Percentiles rank a stretch among this genome's conserved stretches.
phyloP scores from a whole-genome alignment of 2,888 invertebrate species.

The Mimachlamys varia region DNA sequence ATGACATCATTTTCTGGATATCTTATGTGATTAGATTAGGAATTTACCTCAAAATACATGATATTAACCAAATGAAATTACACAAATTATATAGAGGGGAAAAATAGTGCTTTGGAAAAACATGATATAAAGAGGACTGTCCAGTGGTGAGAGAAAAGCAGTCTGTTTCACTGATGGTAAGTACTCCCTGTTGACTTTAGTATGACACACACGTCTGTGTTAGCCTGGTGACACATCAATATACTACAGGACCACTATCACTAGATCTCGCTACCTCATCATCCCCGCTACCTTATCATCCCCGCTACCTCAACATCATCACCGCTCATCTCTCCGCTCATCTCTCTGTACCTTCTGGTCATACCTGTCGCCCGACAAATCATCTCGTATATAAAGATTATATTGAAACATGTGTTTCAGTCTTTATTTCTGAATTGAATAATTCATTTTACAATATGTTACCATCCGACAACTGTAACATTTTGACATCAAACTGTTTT shows the following conservation, averaged over 20 bases:
- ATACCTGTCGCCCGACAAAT: background rate
- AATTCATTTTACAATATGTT: background rate
- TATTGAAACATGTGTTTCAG: background rate
- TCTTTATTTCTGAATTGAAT: background rate
- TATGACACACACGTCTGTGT: background rate
- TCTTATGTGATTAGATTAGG: too few species aligned
- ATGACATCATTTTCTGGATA: too few species aligned
- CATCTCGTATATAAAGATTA: background rate
- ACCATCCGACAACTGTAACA: background rate
- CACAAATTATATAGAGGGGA: too few species aligned
- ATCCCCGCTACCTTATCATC: background rate
- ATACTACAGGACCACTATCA: background rate
- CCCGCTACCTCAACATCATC: background rate
- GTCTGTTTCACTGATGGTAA: background rate
- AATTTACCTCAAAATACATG: too few species aligned
- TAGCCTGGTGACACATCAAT: slow-evolving; percentile 1
- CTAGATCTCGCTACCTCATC: background rate
- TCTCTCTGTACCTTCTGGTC: background rate
- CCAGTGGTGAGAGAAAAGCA: background rate
- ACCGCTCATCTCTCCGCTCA: too few species aligned
- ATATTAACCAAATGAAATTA: too few species aligned
- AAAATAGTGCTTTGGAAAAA: too few species aligned
- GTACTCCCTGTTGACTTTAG: background rate
- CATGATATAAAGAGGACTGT: too few species aligned
- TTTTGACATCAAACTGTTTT: background rate